Percentiles rank a stretch among this genome's conserved stretches.
These are phyloP conservation scores for Podotricha telesiphe DNA, from an alignment of 2,888 invertebrate species.

Conservation along the genomic window DNA sequence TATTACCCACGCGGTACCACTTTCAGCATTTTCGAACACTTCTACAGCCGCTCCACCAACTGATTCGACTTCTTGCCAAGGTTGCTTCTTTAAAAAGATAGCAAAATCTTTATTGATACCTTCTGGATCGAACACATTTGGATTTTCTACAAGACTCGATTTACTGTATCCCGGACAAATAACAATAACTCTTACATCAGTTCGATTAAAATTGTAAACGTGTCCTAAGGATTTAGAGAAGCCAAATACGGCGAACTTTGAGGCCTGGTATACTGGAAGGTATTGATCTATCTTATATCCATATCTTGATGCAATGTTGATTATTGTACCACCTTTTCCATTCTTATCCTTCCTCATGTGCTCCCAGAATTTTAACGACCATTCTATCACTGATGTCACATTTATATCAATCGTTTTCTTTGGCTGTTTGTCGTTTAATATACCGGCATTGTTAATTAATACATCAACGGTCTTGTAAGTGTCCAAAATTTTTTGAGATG, in stretches of 20 bases:
- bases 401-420: slow-evolving; percentile 66
- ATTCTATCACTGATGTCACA: slow-evolving; percentile 57
- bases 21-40: slow-evolving; percentile 65
- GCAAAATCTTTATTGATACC: slow-evolving; percentile 46
- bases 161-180: slow-evolving; percentile 82
- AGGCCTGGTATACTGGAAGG: slow-evolving; percentile 84
- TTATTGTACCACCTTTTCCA: slow-evolving; percentile 84
- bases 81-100: slow-evolving; percentile 46
- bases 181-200: slow-evolving; percentile 79
- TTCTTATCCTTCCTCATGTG: slow-evolving; percentile 83
- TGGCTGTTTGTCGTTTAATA: slow-evolving; percentile 53
- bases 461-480: slow-evolving; percentile 68
- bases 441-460: slow-evolving; percentile 74
- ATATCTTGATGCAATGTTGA: slow-evolving; percentile 86
- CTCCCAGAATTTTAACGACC: slow-evolving; percentile 81
- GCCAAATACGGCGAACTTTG: slow-evolving; percentile 80
- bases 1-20: slow-evolving; percentile 80
- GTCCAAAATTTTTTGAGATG: slow-evolving; percentile 59
- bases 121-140: slow-evolving; percentile 44
- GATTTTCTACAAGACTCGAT: slow-evolving; percentile 54
- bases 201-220: slow-evolving; percentile 67
- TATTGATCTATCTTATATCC: slow-evolving; percentile 79
- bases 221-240: slow-evolving; percentile 78
- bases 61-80: slow-evolving; percentile 58
- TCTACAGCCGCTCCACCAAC: slow-evolving; percentile 61